Conservation (phyloP, 2,888 invertebrate species). For the Beris morrisii region DNA sequence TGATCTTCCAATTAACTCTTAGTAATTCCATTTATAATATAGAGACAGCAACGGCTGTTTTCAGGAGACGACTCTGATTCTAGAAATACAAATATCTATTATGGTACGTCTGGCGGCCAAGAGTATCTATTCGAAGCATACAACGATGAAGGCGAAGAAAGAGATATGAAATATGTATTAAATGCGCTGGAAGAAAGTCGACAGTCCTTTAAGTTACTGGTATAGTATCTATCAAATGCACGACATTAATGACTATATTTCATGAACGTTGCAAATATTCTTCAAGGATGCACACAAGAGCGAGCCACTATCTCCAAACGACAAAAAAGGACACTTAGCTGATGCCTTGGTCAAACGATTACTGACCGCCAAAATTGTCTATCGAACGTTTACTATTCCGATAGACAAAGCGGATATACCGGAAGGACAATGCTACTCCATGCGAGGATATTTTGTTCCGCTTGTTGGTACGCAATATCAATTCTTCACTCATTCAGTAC, state of each 20-base stretch:
- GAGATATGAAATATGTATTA: constrained; percentile 42
- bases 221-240: background rate
- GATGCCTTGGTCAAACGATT: constrained; percentile 41
- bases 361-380: constrained; percentile 44
- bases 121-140: constrained; percentile 28
- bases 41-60: background rate
- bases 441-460: constrained; percentile 47
- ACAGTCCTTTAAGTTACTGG: constrained; percentile 35
- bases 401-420: constrained; percentile 42
- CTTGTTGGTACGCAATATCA: constrained; percentile 44
- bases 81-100: background rate
- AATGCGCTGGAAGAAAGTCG: constrained; percentile 43
- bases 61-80: background rate
- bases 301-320: constrained; percentile 34
- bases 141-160: constrained; percentile 41
- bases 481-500: constrained; percentile 46
- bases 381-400: constrained; percentile 43
- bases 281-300: constrained; percentile 39
- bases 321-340: constrained; percentile 39
- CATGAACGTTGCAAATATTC: too few species aligned
- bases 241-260: background rate
- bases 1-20: background rate
- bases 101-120: constrained; percentile 14
- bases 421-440: constrained; percentile 42
- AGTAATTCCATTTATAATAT: background rate